Percentiles rank a stretch among this genome's conserved stretches.
phyloP scores from a whole-genome alignment of 2,113 vertebrate species.

The Laticauda colubrina region DNA sequence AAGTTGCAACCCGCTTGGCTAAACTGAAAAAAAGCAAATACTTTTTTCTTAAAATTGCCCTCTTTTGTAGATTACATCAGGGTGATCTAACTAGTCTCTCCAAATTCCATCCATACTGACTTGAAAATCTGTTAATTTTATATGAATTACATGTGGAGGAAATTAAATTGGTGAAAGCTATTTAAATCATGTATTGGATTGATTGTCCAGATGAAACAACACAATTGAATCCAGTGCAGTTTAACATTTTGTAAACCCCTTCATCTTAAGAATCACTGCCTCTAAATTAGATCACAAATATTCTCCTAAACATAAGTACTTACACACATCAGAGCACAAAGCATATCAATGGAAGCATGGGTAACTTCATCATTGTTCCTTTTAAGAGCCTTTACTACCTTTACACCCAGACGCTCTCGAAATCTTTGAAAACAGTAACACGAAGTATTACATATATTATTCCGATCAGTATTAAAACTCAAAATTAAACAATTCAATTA shows the following conservation, averaged over 20 bases:
- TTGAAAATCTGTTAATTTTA: neutral
- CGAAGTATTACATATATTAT: conserved; percentile 21
- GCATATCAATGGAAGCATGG: conserved; percentile 96
- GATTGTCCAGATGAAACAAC: neutral
- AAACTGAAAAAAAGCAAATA: neutral
- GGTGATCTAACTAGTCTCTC: neutral
- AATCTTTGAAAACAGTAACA: conserved; percentile 76
- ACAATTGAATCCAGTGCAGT: neutral
- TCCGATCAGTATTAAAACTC: neutral
- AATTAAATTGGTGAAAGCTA: neutral
- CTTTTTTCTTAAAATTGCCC: neutral
- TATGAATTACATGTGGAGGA: neutral
- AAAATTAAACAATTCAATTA: neutral
- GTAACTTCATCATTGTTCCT: conserved; percentile 93
- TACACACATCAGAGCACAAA: conserved; percentile 99
- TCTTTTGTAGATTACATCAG: neutral
- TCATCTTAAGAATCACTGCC: neutral
- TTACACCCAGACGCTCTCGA: conserved; percentile 92
- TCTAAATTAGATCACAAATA: neutral
- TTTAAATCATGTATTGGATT: neutral
- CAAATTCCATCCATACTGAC: neutral
- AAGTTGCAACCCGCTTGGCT: neutral
- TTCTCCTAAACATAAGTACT: conserved; percentile 66
- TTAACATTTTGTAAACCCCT: neutral
- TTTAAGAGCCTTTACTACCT: conserved; percentile 97